Percentiles rank a stretch among this genome's conserved stretches.
phyloP scores from a whole-genome alignment of 2,113 vertebrate genomes.

The Amblyopsis rosae region DNA sequence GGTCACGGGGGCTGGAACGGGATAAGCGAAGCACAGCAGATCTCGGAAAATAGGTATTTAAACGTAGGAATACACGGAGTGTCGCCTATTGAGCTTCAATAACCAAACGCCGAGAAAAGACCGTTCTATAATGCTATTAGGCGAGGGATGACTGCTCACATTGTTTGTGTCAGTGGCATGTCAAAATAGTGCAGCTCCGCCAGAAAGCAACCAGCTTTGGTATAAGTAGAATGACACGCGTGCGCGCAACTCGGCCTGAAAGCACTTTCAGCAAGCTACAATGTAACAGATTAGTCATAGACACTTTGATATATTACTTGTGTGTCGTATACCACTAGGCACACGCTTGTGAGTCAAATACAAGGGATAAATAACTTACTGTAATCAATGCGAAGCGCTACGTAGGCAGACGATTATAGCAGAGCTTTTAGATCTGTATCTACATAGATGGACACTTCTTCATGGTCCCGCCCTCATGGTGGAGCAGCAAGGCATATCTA shows the following conservation, averaged over 20 bases:
- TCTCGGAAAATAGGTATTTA: background rate
- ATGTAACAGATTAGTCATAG: conserved; percentile 10
- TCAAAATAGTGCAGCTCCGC: conserved; percentile 46
- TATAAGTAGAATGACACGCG: conserved; percentile 24
- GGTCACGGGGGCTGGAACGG: conserved; percentile 31
- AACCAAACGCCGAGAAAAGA: conserved; percentile 21
- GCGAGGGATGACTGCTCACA: conserved; percentile 11
- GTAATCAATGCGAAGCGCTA: conserved; percentile 61
- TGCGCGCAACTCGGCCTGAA: conserved; percentile 43
- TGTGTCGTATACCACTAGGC: background rate
- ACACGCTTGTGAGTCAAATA: background rate
- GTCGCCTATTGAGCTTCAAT: background rate
- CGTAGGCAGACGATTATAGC: conserved; percentile 52
- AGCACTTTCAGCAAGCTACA: conserved; percentile 38
- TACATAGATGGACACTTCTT: conserved; percentile 69
- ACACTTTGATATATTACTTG: background rate
- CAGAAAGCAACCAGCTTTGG: conserved; percentile 15
- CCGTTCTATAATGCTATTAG: conserved; percentile 21
- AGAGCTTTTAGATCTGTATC: conserved; percentile 58
- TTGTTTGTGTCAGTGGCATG: conserved; percentile 45
- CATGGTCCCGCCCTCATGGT: conserved; percentile 64
- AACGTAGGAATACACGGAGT: background rate
- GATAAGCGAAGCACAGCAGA: background rate
- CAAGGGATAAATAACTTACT: conserved; percentile 62
- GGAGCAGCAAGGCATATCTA: conserved; percentile 66